These are phyloP conservation scores for Brevimyrus niger DNA, from an alignment of 2,113 vertebrate genomes.

Conservation along the genomic window DNA sequence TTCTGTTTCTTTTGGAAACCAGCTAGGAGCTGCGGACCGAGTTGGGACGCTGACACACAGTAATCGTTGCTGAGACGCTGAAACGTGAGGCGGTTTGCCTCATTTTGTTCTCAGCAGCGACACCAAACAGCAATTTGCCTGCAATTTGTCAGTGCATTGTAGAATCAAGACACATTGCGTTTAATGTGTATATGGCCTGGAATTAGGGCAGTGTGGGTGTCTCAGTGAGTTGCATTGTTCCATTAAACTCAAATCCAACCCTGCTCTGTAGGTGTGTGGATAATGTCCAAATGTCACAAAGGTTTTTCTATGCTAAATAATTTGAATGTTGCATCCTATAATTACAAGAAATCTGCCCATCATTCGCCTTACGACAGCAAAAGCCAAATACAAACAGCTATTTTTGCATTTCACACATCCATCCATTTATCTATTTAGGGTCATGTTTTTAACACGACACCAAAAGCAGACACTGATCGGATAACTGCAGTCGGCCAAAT, in stretches of 20 bases:
- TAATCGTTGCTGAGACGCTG: not conserved
- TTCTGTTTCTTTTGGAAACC: not conserved
- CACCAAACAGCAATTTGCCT: not conserved
- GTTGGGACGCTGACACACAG: not conserved
- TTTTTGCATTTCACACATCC: not conserved
- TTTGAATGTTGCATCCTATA: not conserved
- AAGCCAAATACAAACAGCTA: not conserved
- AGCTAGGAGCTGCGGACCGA: not conserved
- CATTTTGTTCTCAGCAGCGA: not conserved
- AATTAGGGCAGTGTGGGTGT: not conserved
- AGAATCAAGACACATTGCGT: not conserved
- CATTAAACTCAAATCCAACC: not conserved
- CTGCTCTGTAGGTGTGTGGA: not conserved
- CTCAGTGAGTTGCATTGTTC: not conserved
- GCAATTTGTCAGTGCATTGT: not conserved
- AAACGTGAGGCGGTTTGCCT: not conserved
- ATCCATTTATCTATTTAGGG: not conserved
- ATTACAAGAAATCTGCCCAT: not conserved
- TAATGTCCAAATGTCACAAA: not conserved
- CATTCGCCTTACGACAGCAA: not conserved
- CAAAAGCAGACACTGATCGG: not conserved
- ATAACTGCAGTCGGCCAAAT: not conserved
- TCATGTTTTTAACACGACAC: not conserved
- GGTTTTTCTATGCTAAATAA: not conserved
- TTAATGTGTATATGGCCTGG: not conserved